Evolutionary conservation across 2,113 vertebrate genomes (phyloP).

Genomic region (Larimichthys crocea): DNA sequence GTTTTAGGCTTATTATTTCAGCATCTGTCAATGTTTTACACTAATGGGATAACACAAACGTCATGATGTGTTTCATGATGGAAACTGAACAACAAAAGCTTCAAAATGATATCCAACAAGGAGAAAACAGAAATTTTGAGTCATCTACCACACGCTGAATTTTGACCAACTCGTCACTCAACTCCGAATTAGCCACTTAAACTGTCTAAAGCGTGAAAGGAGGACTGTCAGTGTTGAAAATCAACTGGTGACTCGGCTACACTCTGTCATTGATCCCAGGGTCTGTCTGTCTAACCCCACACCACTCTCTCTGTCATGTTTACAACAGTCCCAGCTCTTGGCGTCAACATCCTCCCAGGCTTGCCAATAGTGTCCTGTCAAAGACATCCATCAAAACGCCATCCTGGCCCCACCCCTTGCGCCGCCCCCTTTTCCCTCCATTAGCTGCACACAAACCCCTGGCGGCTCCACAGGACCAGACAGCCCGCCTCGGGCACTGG

Average conservation of each 20-base stretch:
- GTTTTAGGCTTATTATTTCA: conserved; percentile 32
- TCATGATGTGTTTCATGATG: conserved; percentile 39
- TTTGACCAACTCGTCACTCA: conserved; percentile 40
- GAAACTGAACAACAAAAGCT: conserved; percentile 44
- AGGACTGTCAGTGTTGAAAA: conserved; percentile 61
- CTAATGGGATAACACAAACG: conserved; percentile 57
- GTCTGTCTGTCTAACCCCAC: conserved; percentile 45
- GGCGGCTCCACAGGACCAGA: conserved; percentile 67
- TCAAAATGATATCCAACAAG: conserved; percentile 38
- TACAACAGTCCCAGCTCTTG: conserved; percentile 40
- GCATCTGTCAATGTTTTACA: conserved; percentile 51
- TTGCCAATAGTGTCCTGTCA: conserved; percentile 48
- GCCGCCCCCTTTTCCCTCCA: conserved; percentile 64
- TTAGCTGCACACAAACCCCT: conserved; percentile 71
- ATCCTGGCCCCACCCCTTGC: conserved; percentile 38
- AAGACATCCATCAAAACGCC: conserved; percentile 54
- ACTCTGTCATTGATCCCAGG: conserved; percentile 54
- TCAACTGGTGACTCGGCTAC: conserved; percentile 51
- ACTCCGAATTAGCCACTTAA: conserved; percentile 63
- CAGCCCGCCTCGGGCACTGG: conserved; percentile 75
- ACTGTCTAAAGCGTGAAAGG: conserved; percentile 69
- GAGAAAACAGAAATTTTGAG: conserved; percentile 28
- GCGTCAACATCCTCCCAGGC: conserved; percentile 33
- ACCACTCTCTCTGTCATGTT: conserved; percentile 62
- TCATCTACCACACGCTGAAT: conserved; percentile 30